Percentiles rank a stretch among this genome's conserved stretches.
These are phyloP conservation scores for Streptopelia turtur DNA, from an alignment of 2,797 vertebrate genomes.

Conservation along the genomic window DNA sequence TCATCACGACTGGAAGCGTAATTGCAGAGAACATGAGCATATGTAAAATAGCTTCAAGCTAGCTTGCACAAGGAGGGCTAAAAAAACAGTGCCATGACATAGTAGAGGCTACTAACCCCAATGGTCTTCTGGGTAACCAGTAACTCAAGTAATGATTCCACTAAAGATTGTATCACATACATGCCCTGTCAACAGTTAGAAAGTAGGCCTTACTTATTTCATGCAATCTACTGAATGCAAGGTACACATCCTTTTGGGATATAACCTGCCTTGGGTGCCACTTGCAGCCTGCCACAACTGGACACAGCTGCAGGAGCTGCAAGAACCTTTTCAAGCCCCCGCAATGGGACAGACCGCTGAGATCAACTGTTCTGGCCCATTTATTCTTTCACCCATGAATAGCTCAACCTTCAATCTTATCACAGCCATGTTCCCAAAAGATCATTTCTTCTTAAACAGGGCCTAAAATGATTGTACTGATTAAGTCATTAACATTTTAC, in stretches of 20 bases:
- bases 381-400: slow-evolving; percentile 12
- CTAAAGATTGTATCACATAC: neutral
- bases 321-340: neutral
- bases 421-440: neutral
- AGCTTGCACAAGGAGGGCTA: neutral
- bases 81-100: neutral
- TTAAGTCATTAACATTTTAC: neutral
- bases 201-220: neutral
- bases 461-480: neutral
- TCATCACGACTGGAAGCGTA: neutral
- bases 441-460: slow-evolving; percentile 9
- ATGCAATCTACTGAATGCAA: neutral
- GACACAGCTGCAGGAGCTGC: neutral
- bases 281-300: neutral
- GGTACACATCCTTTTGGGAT: neutral
- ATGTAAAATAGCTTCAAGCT: neutral
- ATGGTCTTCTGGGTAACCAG: neutral
- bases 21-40: neutral
- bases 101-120: neutral
- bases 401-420: neutral
- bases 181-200: neutral
- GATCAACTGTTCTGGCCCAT: neutral
- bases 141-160: neutral
- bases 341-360: neutral
- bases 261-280: neutral